Evolutionary conservation across 2,797 vertebrate species (phyloP).

Genomic region (Limnodromus scolopaceus): DNA sequence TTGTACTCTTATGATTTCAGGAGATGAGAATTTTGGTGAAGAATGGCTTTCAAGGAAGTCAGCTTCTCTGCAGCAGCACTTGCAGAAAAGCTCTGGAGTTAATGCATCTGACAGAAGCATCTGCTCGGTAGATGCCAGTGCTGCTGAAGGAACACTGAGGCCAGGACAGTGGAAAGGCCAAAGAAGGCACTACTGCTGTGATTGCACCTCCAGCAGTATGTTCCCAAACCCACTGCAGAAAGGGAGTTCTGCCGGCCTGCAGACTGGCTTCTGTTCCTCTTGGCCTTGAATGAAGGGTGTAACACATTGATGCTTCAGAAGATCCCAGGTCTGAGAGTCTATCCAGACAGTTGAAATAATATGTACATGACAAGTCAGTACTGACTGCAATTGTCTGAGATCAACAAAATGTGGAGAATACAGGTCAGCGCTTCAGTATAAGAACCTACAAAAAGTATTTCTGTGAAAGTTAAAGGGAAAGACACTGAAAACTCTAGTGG

Average conservation of each 20-base stretch:
- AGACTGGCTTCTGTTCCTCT: background rate
- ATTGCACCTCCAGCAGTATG: background rate
- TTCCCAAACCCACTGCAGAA: background rate
- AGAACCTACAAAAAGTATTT: background rate
- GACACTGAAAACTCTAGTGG: background rate
- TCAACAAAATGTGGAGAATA: background rate
- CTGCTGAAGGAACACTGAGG: background rate
- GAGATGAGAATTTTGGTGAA: background rate
- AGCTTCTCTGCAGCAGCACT: background rate
- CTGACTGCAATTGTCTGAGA: background rate
- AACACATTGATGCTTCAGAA: background rate
- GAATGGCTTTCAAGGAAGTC: background rate
- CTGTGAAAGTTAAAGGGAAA: background rate
- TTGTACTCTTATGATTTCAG: background rate
- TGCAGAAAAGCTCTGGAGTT: background rate
- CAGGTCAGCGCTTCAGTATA: background rate
- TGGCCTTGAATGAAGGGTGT: background rate
- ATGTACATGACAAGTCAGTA: background rate
- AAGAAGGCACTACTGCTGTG: background rate
- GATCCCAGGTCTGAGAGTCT: background rate
- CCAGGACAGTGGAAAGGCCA: background rate
- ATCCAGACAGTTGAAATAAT: background rate
- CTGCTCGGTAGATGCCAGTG: background rate
- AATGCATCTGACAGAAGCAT: background rate
- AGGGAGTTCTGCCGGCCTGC: background rate